Percentiles rank a stretch among this genome's conserved stretches.
phyloP scores from a whole-genome alignment of 2,797 vertebrate species.

The Diglossa cyanea region DNA sequence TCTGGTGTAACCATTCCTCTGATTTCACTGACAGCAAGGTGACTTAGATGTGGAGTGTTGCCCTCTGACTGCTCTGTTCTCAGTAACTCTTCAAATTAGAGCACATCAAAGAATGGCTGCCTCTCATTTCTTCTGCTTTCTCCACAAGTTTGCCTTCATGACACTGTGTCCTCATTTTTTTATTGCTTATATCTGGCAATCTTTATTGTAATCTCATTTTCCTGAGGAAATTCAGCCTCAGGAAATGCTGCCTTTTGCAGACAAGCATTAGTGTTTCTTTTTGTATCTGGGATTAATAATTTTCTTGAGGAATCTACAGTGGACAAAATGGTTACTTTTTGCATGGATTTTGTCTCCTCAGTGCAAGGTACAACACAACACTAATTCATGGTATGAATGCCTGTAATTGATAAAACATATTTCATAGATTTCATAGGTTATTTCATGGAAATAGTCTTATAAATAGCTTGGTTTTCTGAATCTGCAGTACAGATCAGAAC shows the following conservation, averaged over 20 bases:
- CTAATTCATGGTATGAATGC: neutral
- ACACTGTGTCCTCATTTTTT: neutral
- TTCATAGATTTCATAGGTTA: neutral
- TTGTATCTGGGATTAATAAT: neutral
- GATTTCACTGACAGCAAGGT: neutral
- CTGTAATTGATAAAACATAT: neutral
- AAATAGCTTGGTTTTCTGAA: neutral
- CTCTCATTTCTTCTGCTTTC: neutral
- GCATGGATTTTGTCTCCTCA: neutral
- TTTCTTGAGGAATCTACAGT: neutral
- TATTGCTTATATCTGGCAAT: neutral
- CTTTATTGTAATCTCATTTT: neutral
- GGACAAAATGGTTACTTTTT: neutral
- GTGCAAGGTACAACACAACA: neutral
- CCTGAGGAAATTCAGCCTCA: neutral
- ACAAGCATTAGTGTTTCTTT: neutral
- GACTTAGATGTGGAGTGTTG: neutral
- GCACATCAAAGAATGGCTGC: conserved; percentile 1
- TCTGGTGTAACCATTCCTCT: neutral
- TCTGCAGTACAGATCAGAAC: neutral
- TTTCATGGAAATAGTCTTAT: neutral
- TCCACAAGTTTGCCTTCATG: conserved; percentile 9
- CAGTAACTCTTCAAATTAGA: conserved; percentile 31
- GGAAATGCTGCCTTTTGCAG: neutral
- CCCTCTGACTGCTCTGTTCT: conserved; percentile 16